Conservation (phyloP, 2,797 vertebrate genomes). For the Cirrhinus mrigala region DNA sequence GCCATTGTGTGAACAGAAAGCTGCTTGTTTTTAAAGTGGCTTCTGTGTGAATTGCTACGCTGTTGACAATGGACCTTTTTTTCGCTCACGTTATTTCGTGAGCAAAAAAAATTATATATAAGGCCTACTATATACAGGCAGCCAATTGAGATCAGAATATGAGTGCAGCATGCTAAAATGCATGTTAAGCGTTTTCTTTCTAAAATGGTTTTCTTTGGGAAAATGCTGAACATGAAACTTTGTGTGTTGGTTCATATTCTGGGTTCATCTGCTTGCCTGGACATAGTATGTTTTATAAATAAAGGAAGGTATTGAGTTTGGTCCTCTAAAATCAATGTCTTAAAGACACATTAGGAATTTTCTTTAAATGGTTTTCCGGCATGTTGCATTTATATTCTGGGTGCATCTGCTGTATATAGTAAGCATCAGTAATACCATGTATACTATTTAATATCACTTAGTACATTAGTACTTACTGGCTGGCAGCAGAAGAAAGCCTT, state of each 20-base stretch:
- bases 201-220: background rate
- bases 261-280: background rate
- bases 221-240: background rate
- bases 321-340: background rate
- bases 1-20: background rate
- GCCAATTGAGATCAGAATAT: background rate
- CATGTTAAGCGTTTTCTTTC: background rate
- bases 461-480: background rate
- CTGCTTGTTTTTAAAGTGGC: constrained; percentile 2
- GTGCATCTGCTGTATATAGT: background rate
- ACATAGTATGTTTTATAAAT: background rate
- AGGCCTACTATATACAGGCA: background rate
- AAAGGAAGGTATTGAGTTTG: background rate
- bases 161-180: background rate
- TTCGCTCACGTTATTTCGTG: background rate
- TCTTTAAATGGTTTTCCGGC: background rate
- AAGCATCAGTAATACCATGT: background rate
- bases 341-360: background rate
- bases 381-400: background rate
- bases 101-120: background rate
- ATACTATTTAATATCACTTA: background rate
- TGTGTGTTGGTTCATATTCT: background rate
- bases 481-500: background rate
- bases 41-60: background rate
- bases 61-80: background rate